Base-by-base conservation (phyloP, 2,113 vertebrate species). In the Toxotes jaculatrix region DNA sequence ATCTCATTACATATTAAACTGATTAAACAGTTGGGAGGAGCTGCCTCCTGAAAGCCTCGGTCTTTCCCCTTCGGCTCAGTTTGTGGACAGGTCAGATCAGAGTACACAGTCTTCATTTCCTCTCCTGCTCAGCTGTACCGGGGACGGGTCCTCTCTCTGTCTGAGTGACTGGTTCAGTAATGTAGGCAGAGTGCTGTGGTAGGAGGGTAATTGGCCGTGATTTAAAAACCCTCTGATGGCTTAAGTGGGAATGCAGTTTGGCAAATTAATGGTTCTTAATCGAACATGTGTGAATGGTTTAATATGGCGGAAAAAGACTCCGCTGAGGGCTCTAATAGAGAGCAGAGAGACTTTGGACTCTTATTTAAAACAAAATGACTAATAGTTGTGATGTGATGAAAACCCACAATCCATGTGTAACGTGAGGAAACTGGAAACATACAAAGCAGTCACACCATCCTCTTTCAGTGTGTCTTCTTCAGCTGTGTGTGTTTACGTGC, bases 121-220 rank as follows among this genome's bases (percentile, higher is more conserved):
- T 31, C 82, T 7, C 3, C n/a, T 0, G 32, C 60, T 51, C 13
- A 2, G 42, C 84, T 62, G 60, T 78, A 84, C 80, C 77, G 27
- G 86, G 82, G 61, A 74, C 1, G 5, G 27, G 49, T 45, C 57
- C 74, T 69, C 53, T 53, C 62, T 70, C 43, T 34, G 49, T 49
- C 79, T 90, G 91, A 91, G 40, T 72, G 91, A 91, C 85, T 27
- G 79, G 72, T 43, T 21, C 67, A 47, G 83, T 89, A 89, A 94
- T 92, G 89, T 70, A 62, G 80, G 74, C 83, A 81, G 85, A 89
- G 86, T 72, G 88, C 86, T 81, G 80, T 57, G 91, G 84, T 79
- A 83, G 88, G 87, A 74, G 86, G 45, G 80, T 92, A 91, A 91
- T 92, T 92, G 91, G 80, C 86, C 75, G 64, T 92, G 91, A 93